A percentile compares a stretch with the other conserved stretches of the same genome.
Conservation (phyloP, 2,797 vertebrate genomes). For the Euthynnus affinis region DNA sequence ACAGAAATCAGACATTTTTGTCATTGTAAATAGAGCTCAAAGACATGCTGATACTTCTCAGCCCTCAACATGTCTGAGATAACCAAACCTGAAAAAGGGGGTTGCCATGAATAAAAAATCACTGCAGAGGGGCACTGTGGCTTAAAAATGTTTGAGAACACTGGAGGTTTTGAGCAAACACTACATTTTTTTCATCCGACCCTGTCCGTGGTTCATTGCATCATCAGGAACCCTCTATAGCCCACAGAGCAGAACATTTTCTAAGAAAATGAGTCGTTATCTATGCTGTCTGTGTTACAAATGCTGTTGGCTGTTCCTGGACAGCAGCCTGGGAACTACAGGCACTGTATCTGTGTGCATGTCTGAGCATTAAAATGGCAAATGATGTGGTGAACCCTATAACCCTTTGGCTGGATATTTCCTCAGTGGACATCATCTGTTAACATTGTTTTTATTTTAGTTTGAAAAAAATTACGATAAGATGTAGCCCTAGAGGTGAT, state of each 20-base stretch:
- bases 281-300: neutral
- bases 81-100: neutral
- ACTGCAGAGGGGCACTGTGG: neutral
- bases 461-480: slow-evolving; percentile 1
- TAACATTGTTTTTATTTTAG: slow-evolving; percentile 16
- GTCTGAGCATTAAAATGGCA: slow-evolving; percentile 22
- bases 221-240: neutral
- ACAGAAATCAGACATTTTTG: neutral
- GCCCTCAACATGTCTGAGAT: neutral
- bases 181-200: neutral
- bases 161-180: neutral
- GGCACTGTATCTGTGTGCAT: slow-evolving; percentile 1
- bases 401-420: slow-evolving; percentile 7
- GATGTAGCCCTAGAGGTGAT: slow-evolving; percentile 20
- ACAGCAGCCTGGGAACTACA: slow-evolving; percentile 20
- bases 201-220: neutral
- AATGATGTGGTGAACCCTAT: slow-evolving; percentile 7
- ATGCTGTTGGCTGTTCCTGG: slow-evolving; percentile 7
- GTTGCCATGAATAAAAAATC: too few species aligned
- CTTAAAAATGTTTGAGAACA: neutral
- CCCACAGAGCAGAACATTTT: neutral
- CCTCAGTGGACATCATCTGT: slow-evolving; percentile 25
- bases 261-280: slow-evolving; percentile 8
- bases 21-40: neutral
- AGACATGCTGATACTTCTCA: neutral